Conservation (phyloP, 1,140 invertebrate genomes). For the Globodera ellingtonae region DNA sequence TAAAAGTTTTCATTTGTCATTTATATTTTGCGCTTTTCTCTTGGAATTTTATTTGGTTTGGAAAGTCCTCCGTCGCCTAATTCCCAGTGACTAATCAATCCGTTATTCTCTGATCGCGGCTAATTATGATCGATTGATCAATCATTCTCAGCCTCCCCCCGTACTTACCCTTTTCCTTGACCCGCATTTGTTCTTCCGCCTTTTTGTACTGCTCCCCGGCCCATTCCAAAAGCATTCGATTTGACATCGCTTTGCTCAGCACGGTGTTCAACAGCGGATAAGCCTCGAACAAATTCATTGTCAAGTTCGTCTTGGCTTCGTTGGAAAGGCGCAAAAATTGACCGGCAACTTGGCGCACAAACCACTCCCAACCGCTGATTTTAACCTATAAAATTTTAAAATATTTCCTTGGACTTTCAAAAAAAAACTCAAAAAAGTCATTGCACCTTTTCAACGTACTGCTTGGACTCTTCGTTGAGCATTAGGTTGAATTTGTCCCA, state of each 20-base stretch:
- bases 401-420: background rate
- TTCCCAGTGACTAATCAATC: background rate
- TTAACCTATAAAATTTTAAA: background rate
- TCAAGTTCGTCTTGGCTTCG: background rate
- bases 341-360: background rate
- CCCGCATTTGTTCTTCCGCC: background rate
- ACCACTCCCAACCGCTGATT: background rate
- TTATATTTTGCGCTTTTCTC: background rate
- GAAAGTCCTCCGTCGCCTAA: background rate
- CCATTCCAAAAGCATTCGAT: background rate
- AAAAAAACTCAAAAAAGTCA: too few relatives aligned
- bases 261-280: background rate
- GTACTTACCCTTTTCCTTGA: background rate
- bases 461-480: conserved; percentile 12
- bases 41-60: background rate
- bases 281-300: background rate
- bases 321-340: background rate
- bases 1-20: background rate
- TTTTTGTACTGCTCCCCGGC: background rate
- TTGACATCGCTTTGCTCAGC: background rate
- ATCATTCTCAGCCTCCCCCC: background rate
- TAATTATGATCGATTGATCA: background rate
- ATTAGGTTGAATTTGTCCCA: conserved; percentile 3
- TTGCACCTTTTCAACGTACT: conserved; percentile 6
- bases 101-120: background rate